These are phyloP conservation scores for Melieria omissa DNA, from an alignment of 2,888 invertebrate genomes.

Conservation along the genomic window DNA sequence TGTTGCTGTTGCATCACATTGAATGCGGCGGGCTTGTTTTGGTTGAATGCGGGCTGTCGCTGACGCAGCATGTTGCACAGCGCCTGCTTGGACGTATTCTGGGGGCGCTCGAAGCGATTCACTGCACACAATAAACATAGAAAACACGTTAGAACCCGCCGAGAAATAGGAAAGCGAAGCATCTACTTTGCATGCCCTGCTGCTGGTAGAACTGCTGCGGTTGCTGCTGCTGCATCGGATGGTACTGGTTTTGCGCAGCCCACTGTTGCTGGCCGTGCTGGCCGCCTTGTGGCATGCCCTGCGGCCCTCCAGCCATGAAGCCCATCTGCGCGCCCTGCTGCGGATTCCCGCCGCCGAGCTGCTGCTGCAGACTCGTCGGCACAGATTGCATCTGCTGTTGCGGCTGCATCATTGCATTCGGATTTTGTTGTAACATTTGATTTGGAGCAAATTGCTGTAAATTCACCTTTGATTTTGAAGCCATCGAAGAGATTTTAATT, in stretches of 20 bases:
- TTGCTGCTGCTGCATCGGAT: slow-evolving; percentile 58
- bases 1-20: slow-evolving; percentile 60
- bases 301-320: slow-evolving; percentile 56
- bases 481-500: neutral
- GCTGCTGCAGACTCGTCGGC: slow-evolving; percentile 60
- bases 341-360: slow-evolving; percentile 58
- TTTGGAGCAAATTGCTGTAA: slow-evolving; percentile 66
- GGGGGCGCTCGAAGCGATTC: slow-evolving; percentile 67
- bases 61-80: slow-evolving; percentile 86
- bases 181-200: slow-evolving; percentile 62
- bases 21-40: slow-evolving; percentile 54
- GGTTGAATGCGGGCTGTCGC: slow-evolving; percentile 73
- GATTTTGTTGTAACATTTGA: slow-evolving; percentile 63
- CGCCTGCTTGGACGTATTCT: slow-evolving; percentile 81
- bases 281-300: slow-evolving; percentile 66
- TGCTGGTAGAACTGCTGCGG: slow-evolving; percentile 61
- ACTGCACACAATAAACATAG: slow-evolving; percentile 47
- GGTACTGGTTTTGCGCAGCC: slow-evolving; percentile 60
- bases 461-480: slow-evolving; percentile 56
- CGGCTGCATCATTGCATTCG: slow-evolving; percentile 67
- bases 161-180: too few relatives aligned
- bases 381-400: slow-evolving; percentile 58
- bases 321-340: slow-evolving; percentile 62
- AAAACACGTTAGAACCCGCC: neutral
- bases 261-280: slow-evolving; percentile 67